Percentiles rank a stretch among this genome's conserved stretches.
Conservation (phyloP, 2,888 invertebrate species). For the Meloe dianella region DNA sequence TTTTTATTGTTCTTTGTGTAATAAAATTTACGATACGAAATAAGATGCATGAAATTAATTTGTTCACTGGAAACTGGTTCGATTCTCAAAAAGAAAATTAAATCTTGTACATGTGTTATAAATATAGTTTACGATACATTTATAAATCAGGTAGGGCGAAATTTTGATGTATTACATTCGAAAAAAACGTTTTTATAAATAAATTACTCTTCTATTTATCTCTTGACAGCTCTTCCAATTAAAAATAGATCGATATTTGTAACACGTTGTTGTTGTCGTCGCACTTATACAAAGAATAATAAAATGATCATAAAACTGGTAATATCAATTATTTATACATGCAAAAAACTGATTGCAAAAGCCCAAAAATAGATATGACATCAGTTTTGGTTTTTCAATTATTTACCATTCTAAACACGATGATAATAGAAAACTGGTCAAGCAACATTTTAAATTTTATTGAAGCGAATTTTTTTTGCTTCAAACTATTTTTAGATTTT, state of each 20-base stretch:
- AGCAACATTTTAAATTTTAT: conserved; percentile 4
- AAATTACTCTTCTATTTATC: neutral
- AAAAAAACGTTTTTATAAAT: neutral
- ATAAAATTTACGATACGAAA: conserved; percentile 8
- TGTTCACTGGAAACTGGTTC: conserved; percentile 2
- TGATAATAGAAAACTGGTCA: conserved; percentile 24
- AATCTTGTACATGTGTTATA: neutral
- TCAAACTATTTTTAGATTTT: neutral
- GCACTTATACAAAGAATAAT: conserved; percentile 35
- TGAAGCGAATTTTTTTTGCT: neutral
- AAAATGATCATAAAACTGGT: conserved; percentile 37
- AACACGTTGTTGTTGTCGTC: no score
- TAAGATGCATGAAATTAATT: conserved; percentile 8
- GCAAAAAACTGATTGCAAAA: conserved; percentile 38
- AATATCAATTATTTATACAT: conserved; percentile 41
- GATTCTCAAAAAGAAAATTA: neutral
- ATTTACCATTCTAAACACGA: conserved; percentile 43
- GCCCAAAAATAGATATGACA: conserved; percentile 47
- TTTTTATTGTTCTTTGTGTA: neutral
- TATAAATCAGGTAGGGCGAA: conserved; percentile 2
- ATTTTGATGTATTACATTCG: conserved; percentile 2
- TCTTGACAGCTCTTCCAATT: neutral
- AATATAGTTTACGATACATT: neutral
- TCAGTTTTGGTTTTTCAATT: conserved; percentile 37
- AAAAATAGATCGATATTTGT: neutral